Conservation (phyloP, 1,140 invertebrate species). For the Drosophila nikananu region DNA sequence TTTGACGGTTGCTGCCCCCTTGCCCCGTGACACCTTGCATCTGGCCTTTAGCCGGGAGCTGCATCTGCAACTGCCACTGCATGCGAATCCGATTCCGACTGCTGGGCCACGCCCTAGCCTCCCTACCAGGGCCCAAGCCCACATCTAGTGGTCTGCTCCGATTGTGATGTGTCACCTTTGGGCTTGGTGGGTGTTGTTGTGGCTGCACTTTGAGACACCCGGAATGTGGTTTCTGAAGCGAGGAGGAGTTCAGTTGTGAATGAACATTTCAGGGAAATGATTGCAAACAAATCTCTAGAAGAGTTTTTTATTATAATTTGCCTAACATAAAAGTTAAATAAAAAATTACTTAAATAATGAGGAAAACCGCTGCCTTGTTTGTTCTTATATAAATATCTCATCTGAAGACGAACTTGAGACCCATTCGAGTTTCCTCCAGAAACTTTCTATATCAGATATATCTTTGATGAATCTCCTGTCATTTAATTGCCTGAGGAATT, state of each 20-base stretch:
- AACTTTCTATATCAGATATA: conserved; percentile 13
- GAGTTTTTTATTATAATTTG: background rate
- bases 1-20: conserved; percentile 62
- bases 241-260: background rate
- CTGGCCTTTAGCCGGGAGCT: conserved; percentile 42
- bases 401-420: background rate
- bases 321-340: background rate
- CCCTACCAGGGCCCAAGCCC: background rate
- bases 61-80: conserved; percentile 39
- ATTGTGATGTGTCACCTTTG: conserved; percentile 67
- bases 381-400: no score
- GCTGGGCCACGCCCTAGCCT: conserved; percentile 47
- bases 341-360: background rate
- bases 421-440: background rate
- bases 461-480: conserved; percentile 6
- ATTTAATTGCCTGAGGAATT: conserved; percentile 33
- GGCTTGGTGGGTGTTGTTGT: conserved; percentile 39
- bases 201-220: conserved; percentile 9
- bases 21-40: conserved; percentile 37
- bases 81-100: conserved; percentile 22
- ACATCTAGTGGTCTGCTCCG: background rate
- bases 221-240: conserved; percentile 27
- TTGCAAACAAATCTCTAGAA: conserved; percentile 1
- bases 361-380: background rate
- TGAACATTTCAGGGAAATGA: background rate